Conservation (phyloP, 2,888 invertebrate species). For the Pollenia angustigena region DNA sequence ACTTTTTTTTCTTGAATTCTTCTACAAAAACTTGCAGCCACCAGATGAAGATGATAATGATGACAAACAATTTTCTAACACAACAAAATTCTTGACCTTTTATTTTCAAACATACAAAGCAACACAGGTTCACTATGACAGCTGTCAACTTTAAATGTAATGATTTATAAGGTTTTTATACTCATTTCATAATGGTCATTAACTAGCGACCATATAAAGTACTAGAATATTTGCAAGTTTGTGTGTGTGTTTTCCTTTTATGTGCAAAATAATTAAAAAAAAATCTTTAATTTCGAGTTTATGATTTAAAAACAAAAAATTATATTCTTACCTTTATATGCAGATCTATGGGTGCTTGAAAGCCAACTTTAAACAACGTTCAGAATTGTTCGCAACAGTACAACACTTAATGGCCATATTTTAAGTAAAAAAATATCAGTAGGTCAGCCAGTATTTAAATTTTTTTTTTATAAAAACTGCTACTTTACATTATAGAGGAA, state of each 20-base stretch:
- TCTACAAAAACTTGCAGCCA: background rate
- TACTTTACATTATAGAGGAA: conserved; percentile 47
- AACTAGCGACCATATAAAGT: conserved; percentile 45
- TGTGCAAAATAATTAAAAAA: conserved; percentile 50
- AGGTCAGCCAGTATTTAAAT: conserved; percentile 3
- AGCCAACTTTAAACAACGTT: background rate
- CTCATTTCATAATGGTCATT: conserved; percentile 51
- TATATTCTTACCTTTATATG: conserved; percentile 35
- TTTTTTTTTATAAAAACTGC: too few relatives aligned
- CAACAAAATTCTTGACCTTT: conserved; percentile 66
- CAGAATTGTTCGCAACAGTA: background rate
- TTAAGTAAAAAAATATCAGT: conserved; percentile 49
- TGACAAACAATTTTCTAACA: conserved; percentile 29
- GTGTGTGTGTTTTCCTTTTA: conserved; percentile 47
- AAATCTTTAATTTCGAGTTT: conserved; percentile 53
- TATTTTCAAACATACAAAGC: conserved; percentile 10
- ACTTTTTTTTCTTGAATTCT: conserved; percentile 37
- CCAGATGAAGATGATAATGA: conserved; percentile 15
- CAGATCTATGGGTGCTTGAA: background rate
- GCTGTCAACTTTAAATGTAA: conserved; percentile 50
- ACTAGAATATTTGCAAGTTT: background rate
- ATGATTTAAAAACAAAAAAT: conserved; percentile 47
- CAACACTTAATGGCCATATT: conserved; percentile 9
- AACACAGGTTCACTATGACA: conserved; percentile 52
- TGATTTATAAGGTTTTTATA: conserved; percentile 53